Base-by-base conservation (phyloP, 2,113 vertebrate genomes). In the Delphinapterus leucas region DNA sequence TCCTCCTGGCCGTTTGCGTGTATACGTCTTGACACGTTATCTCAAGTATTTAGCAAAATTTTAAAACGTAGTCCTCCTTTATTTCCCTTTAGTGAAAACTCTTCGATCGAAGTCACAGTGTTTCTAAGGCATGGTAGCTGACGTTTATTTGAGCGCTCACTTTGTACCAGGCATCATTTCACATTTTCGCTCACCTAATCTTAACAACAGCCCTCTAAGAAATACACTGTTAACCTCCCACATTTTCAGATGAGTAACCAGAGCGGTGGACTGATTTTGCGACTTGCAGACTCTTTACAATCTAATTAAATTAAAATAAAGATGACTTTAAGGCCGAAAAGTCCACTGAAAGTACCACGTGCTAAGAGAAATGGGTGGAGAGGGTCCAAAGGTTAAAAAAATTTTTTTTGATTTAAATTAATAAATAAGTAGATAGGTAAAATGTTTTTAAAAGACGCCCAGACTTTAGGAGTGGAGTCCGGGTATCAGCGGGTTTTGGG, bases 1-100 rank as follows among this genome's bases (percentile, higher is more conserved):
- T 0, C 12, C 1, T 70, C 0, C 0, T 13, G 0, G 2, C 26
- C 11, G 6, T 18, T 9, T 0, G 0, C 3, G 1, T 5, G 9
- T 4, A 21, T 28, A 1, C 0, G 0, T 44, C 31, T 44, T 20
- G 1, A 0, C 25, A 38, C 2, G 0, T 38, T 49, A 13, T 31
- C 1, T 26, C 1, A 3, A 3, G 1, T 17, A 2, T 33, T 15
- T 44, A 12, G 0, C 33, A 15, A n/a, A 80, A 25, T 67, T 60
- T 36, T 63, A n/a, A 31, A 58, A 11, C 8, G 53, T 36, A 47
- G 13, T 76, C 25, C 5, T 65, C 81, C 17, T 21, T 58, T 58
- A 58, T 58, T 58, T 58, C 7, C 17, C 17, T 71, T 53, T 80
- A 4, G 63, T 83, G 36, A 47, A 53, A 44, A 61, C 17, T 23